Evolutionary conservation across 1,140 invertebrate genomes (phyloP).

Genomic region (Asobara japonica): DNA sequence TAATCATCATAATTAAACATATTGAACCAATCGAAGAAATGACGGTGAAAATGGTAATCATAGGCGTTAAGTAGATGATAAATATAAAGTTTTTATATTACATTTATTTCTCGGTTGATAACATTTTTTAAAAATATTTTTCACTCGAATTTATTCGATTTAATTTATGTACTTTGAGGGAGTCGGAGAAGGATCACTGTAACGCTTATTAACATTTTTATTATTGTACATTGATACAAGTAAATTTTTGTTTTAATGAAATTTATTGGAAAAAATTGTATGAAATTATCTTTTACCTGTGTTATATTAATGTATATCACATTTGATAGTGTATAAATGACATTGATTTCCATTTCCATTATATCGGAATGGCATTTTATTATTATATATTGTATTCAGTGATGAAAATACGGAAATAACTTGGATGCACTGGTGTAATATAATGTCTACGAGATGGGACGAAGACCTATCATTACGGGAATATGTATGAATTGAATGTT

Average conservation of each 20-base stretch:
- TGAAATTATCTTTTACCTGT: background rate
- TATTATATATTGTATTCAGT: background rate
- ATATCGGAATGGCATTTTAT: background rate
- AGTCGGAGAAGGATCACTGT: no score
- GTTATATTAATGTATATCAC: background rate
- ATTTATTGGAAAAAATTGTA: background rate
- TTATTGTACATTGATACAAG: no score
- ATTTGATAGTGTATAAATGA: background rate
- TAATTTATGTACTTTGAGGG: no score
- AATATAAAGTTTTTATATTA: no score
- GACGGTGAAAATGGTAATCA: no score
- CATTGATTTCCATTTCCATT: background rate
- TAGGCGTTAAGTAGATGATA: no score
- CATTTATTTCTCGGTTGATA: no score
- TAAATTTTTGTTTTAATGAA: background rate
- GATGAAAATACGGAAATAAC: slow-evolving; percentile 3
- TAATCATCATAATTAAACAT: no score
- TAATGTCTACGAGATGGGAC: slow-evolving; percentile 17
- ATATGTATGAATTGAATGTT: slow-evolving; percentile 33
- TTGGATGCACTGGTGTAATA: slow-evolving; percentile 18
- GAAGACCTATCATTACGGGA: slow-evolving; percentile 22
- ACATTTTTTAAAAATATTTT: no score
- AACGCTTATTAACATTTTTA: no score
- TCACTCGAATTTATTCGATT: no score
- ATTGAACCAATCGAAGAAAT: no score